Base-by-base conservation (phyloP, 2,113 vertebrate species). In the Takifugu flavidus region DNA sequence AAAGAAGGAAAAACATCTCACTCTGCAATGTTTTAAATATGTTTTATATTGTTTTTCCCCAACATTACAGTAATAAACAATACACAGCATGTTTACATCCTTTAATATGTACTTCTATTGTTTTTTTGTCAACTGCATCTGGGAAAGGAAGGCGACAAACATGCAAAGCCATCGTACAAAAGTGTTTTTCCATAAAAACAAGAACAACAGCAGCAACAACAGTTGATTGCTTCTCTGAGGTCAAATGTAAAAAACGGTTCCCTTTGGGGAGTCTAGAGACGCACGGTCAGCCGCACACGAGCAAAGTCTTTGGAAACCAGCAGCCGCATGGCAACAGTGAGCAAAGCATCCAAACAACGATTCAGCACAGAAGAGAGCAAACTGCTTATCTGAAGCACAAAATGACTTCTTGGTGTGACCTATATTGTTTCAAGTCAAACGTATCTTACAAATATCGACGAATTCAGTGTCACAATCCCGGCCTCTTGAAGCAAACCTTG, bases 61-160 rank as follows among this genome's bases (percentile, higher is more conserved):
- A 49, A 26, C 5, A 4, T 75, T 59, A 56, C 53, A 57, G 20
- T 62, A 49, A 28, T 25, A 69, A 29, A 62, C 11, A 53, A 53
- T 34, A 47, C 43, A 61, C 53, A 72, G 46, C 29, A 57, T 2
- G 62, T 54, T 53, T 5, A 44, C 28, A 12, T 34, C 28, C 15
- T 50, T 25, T 11, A 50, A 25, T 50, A 12, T 25, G 12, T 26
- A 34, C 62, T 26, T 59, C 25, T 12, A 78, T 52, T 6, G 45
- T 12, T 14, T 14, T 54, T 53, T 20, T 53, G 20, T 50, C 27
- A n/a, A 12, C 20, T 46, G 53, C n/a, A 63, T 26, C 25, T 27
- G 2, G 14, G 45, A 7, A 54, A 13, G 45, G 49, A 52, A 25
- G 8, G 25, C 7, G 29, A 2, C 31, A 49, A 44, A 55, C 43